Base-by-base conservation (phyloP, 30 jellyfish, hydroid and myxozoan genomes). In the Rhopilema esculentum region DNA sequence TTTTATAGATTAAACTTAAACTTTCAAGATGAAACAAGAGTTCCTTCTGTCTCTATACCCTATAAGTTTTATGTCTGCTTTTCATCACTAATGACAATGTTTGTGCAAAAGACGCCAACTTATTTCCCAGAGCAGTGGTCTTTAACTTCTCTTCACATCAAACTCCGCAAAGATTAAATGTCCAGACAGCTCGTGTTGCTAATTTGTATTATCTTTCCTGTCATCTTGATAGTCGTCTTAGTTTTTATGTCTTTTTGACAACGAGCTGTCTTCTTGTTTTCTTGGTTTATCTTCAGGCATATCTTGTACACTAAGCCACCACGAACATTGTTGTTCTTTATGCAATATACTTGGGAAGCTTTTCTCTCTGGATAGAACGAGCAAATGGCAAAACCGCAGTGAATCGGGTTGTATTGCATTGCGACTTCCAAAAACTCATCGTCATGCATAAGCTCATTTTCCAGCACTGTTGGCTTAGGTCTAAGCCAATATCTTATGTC, bases 401-500 rank as follows among this genome's bases (percentile, higher is more conserved):
- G 57, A 40, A 40, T 40, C 57, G 12, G 57, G 57, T 6, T 12
- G 9, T 40, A 40, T 40, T 40, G 57, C 57, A 40, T 40, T 40
- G 57, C 57, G 57, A 40, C 57, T 40, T 40, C 57, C 30, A 33
- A 66, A 66, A 66, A 23, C 16, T 66, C 77, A 66, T 29, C 77
- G 19, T 23, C 30, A 66, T 21, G 23, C 23, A 19, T 66, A 66
- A 66, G 30, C 77, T 66, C 77, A 23, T 66, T 66, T 29, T 33
- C 77, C 30, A 23, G 30, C 40, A 66, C 77, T 66, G 30, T 18
- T 23, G 77, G 57, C 57, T 40, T 23, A 23, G 40, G 77, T 66
- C 33, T 66, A 66, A 66, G 77, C 77, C 77, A 15, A 66, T 66
- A 29, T 29, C 77, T 66, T 21, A 66, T 66, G 30, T 66, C 77